phyloP scores from a whole-genome alignment of 2,888 invertebrate genomes.

The Archips xylosteana region DNA sequence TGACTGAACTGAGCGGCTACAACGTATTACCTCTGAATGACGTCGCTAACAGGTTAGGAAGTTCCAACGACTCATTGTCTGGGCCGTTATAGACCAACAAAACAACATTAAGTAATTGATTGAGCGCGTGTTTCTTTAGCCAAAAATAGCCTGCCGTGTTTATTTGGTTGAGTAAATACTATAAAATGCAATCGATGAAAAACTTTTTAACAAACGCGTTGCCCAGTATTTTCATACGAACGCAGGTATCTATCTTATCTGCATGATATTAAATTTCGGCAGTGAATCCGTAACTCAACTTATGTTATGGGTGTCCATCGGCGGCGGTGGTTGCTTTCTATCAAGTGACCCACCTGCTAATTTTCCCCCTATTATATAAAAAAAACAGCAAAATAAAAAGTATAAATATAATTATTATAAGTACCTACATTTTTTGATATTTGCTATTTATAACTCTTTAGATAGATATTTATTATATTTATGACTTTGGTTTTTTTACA shows the following conservation, averaged over 20 bases:
- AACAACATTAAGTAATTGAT: background rate
- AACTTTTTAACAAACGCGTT: background rate
- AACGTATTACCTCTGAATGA: background rate
- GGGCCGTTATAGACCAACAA: background rate
- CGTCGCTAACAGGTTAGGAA: constrained; percentile 1
- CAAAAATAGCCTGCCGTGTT: background rate
- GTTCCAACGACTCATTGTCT: background rate
- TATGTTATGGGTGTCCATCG: too few relatives aligned
- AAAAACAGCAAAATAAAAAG: too few relatives aligned
- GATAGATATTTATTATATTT: too few relatives aligned
- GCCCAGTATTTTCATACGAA: background rate
- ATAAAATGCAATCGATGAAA: background rate
- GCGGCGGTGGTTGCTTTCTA: too few relatives aligned
- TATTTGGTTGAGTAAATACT: background rate
- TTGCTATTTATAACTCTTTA: too few relatives aligned
- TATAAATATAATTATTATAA: too few relatives aligned
- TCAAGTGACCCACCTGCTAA: too few relatives aligned
- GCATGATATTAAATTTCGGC: background rate
- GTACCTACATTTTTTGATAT: too few relatives aligned
- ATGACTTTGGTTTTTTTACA: too few relatives aligned
- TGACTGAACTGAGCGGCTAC: constrained; percentile 25
- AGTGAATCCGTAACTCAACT: too few relatives aligned
- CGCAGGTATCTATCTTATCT: background rate
- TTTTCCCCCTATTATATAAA: too few relatives aligned
- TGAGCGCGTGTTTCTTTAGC: background rate